Conservation (phyloP, 2,888 invertebrate species). For the Ectemnius cavifrons region DNA sequence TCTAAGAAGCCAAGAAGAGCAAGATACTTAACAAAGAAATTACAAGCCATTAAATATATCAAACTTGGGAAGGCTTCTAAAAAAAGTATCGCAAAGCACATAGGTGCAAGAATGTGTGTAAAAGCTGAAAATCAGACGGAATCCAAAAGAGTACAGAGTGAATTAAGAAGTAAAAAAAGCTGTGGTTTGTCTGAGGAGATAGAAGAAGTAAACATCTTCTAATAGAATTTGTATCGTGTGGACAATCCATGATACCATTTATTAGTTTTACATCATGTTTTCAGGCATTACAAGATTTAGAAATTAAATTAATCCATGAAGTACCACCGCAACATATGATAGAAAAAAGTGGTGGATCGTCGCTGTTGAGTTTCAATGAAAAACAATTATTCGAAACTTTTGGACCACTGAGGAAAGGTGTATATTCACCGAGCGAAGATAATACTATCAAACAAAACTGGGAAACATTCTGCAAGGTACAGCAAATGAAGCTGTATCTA, state of each 20-base stretch:
- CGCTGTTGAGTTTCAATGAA: conserved; percentile 42
- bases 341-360: conserved; percentile 58
- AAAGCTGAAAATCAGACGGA: neutral
- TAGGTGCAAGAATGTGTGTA: neutral
- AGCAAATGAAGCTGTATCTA: conserved; percentile 1
- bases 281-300: conserved; percentile 59
- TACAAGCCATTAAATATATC: neutral
- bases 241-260: neutral
- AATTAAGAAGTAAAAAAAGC: neutral
- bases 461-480: conserved; percentile 70
- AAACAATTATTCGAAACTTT: conserved; percentile 56
- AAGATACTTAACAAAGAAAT: neutral
- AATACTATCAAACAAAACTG: conserved; percentile 66
- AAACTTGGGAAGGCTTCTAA: neutral
- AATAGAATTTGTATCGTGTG: neutral
- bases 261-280: conserved; percentile 11
- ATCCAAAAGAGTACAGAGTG: neutral
- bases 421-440: conserved; percentile 63
- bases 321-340: conserved; percentile 68
- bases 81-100: neutral
- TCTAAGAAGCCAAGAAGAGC: neutral
- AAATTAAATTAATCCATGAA: conserved; percentile 57
- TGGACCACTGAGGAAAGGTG: conserved; percentile 58
- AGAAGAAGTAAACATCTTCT: neutral
- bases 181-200: neutral